Percentiles rank a stretch among this genome's conserved stretches.
Conservation (phyloP, 1,140 invertebrate genomes). For the Spodoptera litura region DNA sequence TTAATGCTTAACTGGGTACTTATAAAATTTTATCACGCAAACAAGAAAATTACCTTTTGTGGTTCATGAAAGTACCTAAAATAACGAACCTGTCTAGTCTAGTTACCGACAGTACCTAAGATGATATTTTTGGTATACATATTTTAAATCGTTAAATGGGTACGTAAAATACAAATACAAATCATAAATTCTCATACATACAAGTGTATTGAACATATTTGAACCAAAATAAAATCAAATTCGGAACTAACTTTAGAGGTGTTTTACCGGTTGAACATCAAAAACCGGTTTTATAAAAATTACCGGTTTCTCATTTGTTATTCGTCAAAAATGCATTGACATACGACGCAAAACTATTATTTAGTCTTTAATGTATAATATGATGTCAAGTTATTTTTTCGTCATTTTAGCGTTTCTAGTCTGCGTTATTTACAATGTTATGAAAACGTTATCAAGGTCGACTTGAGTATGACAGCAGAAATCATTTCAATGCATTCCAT, state of each 20-base stretch:
- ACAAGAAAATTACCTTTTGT: too few relatives aligned
- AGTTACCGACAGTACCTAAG: too few relatives aligned
- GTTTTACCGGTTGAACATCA: neutral
- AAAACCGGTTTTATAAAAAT: constrained; percentile 37
- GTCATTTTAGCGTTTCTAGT: too few relatives aligned
- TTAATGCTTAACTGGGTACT: too few relatives aligned
- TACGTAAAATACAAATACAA: neutral
- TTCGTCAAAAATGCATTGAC: constrained; percentile 10
- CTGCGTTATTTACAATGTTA: too few relatives aligned
- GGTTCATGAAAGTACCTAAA: too few relatives aligned
- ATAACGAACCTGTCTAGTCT: too few relatives aligned
- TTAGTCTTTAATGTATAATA: neutral
- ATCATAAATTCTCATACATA: neutral
- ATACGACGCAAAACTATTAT: neutral
- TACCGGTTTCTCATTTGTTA: constrained; percentile 22
- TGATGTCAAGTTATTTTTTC: too few relatives aligned
- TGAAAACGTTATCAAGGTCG: constrained; percentile 20
- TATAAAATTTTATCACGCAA: too few relatives aligned
- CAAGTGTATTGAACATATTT: too few relatives aligned
- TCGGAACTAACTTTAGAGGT: neutral
- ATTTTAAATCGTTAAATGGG: too few relatives aligned
- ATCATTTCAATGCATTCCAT: neutral
- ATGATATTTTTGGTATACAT: too few relatives aligned
- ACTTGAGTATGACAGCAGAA: neutral
- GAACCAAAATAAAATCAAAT: neutral